These are phyloP conservation scores for Peromyscus maniculatus DNA, from an alignment of 2,113 vertebrate genomes.

Conservation along the genomic window DNA sequence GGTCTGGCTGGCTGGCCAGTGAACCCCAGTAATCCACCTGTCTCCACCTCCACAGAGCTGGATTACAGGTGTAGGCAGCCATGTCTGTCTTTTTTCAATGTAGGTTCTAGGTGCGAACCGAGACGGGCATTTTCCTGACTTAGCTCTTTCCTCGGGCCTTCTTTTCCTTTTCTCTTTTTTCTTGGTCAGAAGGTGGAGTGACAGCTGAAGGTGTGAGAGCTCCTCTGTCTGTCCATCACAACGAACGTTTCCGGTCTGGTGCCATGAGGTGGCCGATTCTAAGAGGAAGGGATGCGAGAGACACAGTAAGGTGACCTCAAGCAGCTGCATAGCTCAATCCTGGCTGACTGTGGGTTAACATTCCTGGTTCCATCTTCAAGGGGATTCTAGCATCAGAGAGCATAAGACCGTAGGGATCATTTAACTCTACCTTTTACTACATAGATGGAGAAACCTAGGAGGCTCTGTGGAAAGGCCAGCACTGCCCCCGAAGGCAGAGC, in stretches of 20 bases:
- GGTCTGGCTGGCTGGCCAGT: neutral
- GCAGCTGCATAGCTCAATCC: neutral
- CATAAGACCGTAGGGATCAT: neutral
- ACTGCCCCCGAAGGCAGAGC: neutral
- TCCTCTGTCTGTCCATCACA: slow-evolving; percentile 10
- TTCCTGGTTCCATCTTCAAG: neutral
- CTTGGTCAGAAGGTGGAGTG: slow-evolving; percentile 56
- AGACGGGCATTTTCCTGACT: neutral
- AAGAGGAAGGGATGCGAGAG: neutral
- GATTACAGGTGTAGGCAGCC: neutral
- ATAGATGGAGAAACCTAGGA: slow-evolving; percentile 8
- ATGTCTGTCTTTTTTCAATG: neutral
- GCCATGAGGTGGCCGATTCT: neutral
- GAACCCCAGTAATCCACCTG: neutral
- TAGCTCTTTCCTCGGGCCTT: no score
- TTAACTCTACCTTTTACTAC: neutral
- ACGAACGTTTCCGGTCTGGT: neutral
- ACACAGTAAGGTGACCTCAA: neutral
- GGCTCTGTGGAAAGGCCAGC: neutral
- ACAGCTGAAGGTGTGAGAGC: slow-evolving; percentile 27
- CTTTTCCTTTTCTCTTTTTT: neutral
- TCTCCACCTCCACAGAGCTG: neutral
- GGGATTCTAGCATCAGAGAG: neutral
- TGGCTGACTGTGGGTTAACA: neutral
- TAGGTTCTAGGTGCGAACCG: neutral